phyloP scores from a whole-genome alignment of 2,113 vertebrate species.

The Eubucco bourcierii region DNA sequence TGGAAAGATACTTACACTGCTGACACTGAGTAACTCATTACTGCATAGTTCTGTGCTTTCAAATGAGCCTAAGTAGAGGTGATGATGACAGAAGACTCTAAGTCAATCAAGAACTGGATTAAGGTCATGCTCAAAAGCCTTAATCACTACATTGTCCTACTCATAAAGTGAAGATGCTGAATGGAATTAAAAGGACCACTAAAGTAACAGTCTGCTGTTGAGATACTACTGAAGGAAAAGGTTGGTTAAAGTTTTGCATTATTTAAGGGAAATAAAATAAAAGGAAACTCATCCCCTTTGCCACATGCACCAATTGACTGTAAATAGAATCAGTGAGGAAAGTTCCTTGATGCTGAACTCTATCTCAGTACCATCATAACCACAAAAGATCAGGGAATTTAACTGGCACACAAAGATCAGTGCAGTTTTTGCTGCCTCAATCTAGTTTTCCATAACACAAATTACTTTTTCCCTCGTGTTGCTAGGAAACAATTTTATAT shows the following conservation, averaged over 20 bases:
- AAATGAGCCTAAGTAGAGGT: neutral
- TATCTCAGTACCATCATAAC: neutral
- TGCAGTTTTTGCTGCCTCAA: neutral
- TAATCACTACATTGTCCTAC: neutral
- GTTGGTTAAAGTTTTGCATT: neutral
- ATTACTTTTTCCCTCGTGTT: neutral
- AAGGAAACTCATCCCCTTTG: rapidly evolving
- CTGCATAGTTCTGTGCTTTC: neutral
- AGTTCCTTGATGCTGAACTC: neutral
- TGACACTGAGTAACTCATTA: neutral
- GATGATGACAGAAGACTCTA: neutral
- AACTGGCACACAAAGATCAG: neutral
- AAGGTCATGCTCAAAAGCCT: neutral
- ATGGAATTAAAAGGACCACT: neutral
- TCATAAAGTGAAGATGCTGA: neutral
- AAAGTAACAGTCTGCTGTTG: neutral
- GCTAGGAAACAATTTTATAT: neutral
- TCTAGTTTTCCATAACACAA: neutral
- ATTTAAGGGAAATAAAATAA: neutral
- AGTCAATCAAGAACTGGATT: neutral
- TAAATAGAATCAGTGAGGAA: neutral
- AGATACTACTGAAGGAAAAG: neutral
- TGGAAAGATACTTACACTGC: neutral
- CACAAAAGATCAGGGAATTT: neutral
- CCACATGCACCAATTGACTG: neutral